Conservation (phyloP, 2,797 vertebrate genomes). For the Momotus momota region DNA sequence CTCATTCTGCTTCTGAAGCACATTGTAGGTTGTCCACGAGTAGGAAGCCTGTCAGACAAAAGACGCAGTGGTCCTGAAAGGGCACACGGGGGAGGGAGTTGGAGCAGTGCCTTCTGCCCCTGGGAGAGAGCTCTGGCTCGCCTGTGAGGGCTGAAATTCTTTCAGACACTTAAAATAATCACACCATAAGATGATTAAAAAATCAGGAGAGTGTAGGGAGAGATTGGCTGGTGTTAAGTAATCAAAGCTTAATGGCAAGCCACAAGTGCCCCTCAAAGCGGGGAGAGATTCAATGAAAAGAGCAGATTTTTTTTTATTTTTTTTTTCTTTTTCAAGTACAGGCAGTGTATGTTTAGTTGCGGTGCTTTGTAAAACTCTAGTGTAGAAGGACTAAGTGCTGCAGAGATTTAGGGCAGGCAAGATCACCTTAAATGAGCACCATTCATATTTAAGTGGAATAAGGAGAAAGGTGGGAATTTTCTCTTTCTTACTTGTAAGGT, state of each 20-base stretch:
- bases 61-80: neutral
- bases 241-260: neutral
- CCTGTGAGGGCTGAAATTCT: neutral
- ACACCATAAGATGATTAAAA: neutral
- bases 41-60: neutral
- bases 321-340: neutral
- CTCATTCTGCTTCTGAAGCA: neutral
- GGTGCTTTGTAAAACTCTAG: neutral
- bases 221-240: neutral
- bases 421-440: neutral
- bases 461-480: neutral
- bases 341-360: neutral
- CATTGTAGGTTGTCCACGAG: neutral
- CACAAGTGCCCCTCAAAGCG: neutral
- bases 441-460: neutral
- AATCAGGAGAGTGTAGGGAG: neutral
- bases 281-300: neutral
- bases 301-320: neutral
- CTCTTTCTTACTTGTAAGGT: neutral
- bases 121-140: neutral
- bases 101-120: neutral
- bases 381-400: neutral
- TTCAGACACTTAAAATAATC: slow-evolving; percentile 10
- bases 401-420: neutral
- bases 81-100: neutral